Evolutionary conservation across 2,888 invertebrate genomes (phyloP).

Genomic region (Parnassius mnemosyne): DNA sequence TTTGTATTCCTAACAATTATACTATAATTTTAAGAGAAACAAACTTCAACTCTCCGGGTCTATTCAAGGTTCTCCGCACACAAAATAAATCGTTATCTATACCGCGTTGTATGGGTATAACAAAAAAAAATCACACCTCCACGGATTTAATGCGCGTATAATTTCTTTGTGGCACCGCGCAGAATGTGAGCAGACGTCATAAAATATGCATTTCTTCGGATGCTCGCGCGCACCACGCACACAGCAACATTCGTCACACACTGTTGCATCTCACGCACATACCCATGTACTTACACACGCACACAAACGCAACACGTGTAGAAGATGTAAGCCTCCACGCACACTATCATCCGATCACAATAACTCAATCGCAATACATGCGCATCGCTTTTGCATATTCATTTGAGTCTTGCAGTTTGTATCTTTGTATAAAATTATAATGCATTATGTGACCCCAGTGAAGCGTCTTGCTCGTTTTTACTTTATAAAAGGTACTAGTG

Average conservation of each 20-base stretch:
- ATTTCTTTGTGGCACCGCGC: slow-evolving; percentile 81
- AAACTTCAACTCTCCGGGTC: background rate
- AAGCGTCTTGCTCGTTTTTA: slow-evolving; percentile 49
- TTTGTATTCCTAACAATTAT: too few relatives aligned
- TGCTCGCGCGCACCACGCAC: slow-evolving; percentile 47
- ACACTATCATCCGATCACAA: slow-evolving; percentile 60
- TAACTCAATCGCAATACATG: slow-evolving; percentile 74
- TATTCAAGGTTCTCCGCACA: slow-evolving; percentile 4
- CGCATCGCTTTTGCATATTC: slow-evolving; percentile 75
- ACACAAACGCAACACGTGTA: slow-evolving; percentile 32
- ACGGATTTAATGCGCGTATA: slow-evolving; percentile 79
- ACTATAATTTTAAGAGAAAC: background rate
- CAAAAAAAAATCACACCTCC: slow-evolving; percentile 66
- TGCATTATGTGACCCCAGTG: slow-evolving; percentile 72
- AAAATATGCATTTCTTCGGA: slow-evolving; percentile 79
- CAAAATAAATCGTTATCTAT: slow-evolving; percentile 21
- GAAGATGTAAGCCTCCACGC: slow-evolving; percentile 35
- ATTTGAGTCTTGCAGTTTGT: slow-evolving; percentile 72
- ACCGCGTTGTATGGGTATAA: slow-evolving; percentile 36
- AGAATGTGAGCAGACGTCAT: slow-evolving; percentile 79
- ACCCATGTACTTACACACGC: slow-evolving; percentile 30
- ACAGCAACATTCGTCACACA: slow-evolving; percentile 32
- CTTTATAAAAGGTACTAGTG: slow-evolving; percentile 44
- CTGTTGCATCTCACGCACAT: slow-evolving; percentile 19
- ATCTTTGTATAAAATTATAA: slow-evolving; percentile 81